These are phyloP conservation scores for Tyria jacobaeae DNA, from an alignment of 2,888 invertebrate genomes.

Conservation along the genomic window DNA sequence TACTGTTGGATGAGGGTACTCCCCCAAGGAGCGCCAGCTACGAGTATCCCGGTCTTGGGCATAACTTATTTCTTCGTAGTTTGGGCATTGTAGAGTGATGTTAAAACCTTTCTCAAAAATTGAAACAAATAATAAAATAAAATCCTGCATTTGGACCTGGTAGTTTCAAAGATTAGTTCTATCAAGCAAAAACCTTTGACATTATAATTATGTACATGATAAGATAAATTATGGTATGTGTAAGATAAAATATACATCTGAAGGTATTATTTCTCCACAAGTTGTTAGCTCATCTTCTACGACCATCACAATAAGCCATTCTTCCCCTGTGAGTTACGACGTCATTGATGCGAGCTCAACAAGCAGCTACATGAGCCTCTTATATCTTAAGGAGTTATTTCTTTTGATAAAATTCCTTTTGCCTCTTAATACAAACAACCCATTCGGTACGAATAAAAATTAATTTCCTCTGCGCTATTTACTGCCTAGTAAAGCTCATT, in stretches of 20 bases:
- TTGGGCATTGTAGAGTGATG: too few species aligned
- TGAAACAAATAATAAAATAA: too few species aligned
- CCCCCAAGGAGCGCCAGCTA: too few species aligned
- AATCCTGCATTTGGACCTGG: too few species aligned
- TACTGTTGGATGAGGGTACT: too few species aligned
- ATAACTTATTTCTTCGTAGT: too few species aligned
- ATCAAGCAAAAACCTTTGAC: too few species aligned
- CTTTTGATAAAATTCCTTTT: slow-evolving; percentile 12
- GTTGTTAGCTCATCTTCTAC: slow-evolving; percentile 16
- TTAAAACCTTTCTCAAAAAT: too few species aligned
- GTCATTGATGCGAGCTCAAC: slow-evolving; percentile 20
- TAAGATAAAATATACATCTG: background rate
- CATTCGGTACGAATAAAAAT: background rate
- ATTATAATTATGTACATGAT: too few species aligned
- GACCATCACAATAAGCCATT: slow-evolving; percentile 24
- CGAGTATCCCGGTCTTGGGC: too few species aligned
- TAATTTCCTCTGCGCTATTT: background rate
- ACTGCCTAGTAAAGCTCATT: background rate
- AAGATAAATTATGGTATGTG: too few species aligned
- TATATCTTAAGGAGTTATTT: slow-evolving; percentile 16
- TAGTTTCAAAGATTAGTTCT: background rate
- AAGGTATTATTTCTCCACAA: slow-evolving; percentile 8
- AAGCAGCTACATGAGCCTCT: slow-evolving; percentile 12
- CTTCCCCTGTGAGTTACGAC: slow-evolving; percentile 19
- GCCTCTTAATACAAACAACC: slow-evolving; percentile 5